Evolutionary conservation across 2,113 vertebrate genomes (phyloP).

Genomic region (Synchiropus splendidus): DNA sequence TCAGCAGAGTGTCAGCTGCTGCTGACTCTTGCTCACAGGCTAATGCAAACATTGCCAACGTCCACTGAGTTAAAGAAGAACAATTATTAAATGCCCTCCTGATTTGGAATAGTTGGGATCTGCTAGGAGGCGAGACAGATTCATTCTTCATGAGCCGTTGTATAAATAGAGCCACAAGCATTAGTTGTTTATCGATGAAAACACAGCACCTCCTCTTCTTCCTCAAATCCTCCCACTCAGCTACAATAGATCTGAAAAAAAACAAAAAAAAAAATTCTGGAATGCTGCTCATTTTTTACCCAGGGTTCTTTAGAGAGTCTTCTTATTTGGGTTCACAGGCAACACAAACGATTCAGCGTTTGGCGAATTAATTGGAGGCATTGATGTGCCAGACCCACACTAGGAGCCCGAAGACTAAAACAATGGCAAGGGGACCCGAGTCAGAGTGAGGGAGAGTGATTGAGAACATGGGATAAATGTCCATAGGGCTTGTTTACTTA

Average conservation of each 20-base stretch:
- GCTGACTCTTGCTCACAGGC: conserved; percentile 57
- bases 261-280: conserved; percentile 26
- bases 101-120: conserved; percentile 41
- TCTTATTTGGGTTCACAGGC: conserved; percentile 40
- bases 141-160: conserved; percentile 30
- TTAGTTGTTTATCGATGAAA: conserved; percentile 33
- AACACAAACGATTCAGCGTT: conserved; percentile 42
- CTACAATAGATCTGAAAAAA: conserved; percentile 37
- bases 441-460: conserved; percentile 33
- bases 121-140: conserved; percentile 25
- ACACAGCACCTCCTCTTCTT: conserved; percentile 20
- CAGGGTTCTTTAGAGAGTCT: conserved; percentile 46
- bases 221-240: conserved; percentile 47
- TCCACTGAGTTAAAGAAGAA: conserved; percentile 53
- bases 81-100: conserved; percentile 47
- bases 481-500: conserved; percentile 59
- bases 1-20: conserved; percentile 49
- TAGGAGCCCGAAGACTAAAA: conserved; percentile 39
- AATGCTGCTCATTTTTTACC: conserved; percentile 15
- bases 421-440: conserved; percentile 26
- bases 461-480: conserved; percentile 44
- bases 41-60: conserved; percentile 51
- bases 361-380: conserved; percentile 49
- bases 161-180: conserved; percentile 40
- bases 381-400: conserved; percentile 32